Percentiles rank a stretch among this genome's conserved stretches.
Conservation (phyloP, 2,888 invertebrate genomes). For the Pecten maximus region DNA sequence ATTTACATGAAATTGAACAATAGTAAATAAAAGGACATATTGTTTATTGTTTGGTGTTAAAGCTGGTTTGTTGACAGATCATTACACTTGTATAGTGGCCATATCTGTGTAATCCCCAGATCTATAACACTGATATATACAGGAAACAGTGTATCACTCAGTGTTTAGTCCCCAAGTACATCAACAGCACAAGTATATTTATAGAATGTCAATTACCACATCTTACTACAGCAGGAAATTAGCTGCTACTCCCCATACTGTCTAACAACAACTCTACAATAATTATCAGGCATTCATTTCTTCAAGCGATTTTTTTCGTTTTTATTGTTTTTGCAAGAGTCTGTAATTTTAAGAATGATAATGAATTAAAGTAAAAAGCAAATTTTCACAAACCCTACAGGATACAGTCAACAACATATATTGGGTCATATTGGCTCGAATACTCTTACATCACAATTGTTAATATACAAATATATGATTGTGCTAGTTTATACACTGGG, state of each 20-base stretch:
- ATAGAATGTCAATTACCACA: background rate
- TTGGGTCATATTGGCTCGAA: too few relatives aligned
- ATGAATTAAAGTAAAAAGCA: too few relatives aligned
- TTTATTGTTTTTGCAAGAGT: background rate
- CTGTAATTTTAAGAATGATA: too few relatives aligned
- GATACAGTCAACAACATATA: too few relatives aligned
- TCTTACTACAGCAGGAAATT: background rate
- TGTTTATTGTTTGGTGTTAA: conserved; percentile 26
- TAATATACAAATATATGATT: too few relatives aligned
- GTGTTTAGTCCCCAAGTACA: background rate
- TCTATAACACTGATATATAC: background rate
- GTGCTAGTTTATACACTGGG: too few relatives aligned
- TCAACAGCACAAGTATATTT: background rate
- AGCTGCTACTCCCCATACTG: background rate
- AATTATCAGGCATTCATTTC: background rate
- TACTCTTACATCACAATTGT: too few relatives aligned
- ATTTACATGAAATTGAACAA: background rate
- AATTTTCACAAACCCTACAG: too few relatives aligned
- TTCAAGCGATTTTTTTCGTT: background rate
- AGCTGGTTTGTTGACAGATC: background rate
- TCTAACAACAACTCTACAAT: background rate
- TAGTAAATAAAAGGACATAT: background rate
- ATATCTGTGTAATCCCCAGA: background rate
- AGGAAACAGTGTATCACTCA: background rate
- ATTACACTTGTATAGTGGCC: background rate